Percentiles rank a stretch among this genome's conserved stretches.
Conservation (phyloP, 30 jellyfish, hydroid and myxozoan genomes). For the Chrysaora quinquecirrha region DNA sequence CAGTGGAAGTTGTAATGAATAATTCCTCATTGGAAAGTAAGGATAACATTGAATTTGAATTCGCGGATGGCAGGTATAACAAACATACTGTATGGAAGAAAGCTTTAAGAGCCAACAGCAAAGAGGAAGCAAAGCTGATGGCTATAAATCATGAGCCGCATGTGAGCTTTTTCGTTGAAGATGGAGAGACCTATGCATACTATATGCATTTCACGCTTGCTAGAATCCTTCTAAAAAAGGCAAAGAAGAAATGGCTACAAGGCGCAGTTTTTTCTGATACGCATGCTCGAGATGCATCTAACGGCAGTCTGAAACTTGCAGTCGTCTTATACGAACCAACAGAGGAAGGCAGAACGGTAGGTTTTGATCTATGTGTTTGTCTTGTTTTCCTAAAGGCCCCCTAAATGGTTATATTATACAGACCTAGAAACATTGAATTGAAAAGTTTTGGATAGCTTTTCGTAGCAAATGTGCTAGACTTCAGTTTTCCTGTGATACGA, state of each 20-base stretch:
- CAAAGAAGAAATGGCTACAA: neutral
- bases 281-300: neutral
- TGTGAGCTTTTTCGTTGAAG: slow-evolving; percentile 13
- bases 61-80: slow-evolving; percentile 12
- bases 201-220: slow-evolving; percentile 39
- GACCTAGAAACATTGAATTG: no score
- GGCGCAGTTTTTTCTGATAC: neutral
- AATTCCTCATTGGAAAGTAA: neutral
- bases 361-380: no score
- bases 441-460: no score
- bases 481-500: no score
- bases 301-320: neutral
- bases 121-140: neutral
- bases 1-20: slow-evolving; percentile 14
- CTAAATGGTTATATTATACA: no score
- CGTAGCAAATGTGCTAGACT: no score
- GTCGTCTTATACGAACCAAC: neutral
- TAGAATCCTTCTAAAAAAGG: neutral
- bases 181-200: neutral
- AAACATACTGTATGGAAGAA: slow-evolving; percentile 8
- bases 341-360: slow-evolving; percentile 9
- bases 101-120: slow-evolving; percentile 16
- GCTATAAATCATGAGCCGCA: slow-evolving; percentile 18
- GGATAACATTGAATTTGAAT: slow-evolving; percentile 5
- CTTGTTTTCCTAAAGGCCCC: no score